Evolutionary conservation across 2,113 vertebrate species (phyloP), one percentile per base, ranked within the genome.

Genomic region (Phocoena phocoena): DNA sequence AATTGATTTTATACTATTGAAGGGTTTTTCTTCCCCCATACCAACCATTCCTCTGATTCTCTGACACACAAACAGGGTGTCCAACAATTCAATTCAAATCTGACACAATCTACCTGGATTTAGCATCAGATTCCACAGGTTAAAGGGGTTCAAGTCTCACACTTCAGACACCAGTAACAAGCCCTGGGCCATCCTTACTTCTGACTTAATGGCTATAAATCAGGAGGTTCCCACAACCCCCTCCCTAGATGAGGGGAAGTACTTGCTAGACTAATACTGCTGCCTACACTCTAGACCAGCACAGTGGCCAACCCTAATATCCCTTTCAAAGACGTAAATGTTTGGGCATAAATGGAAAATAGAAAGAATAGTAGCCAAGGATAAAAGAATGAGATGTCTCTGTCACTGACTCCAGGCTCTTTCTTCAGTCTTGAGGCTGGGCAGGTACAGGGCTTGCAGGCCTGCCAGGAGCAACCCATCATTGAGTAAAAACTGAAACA

Each of bases 401-500:
- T 62, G 60, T 26, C 4, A 4, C 25, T 8, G 20, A n/a, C 50
- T 55, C 20, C 0, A 21, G 53, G 31, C 20, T 55, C 33, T 79
- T n/a, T 23, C 21, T 79, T 79, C 13, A 23, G 11, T 55, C 76
- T n/a, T 55, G 20, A 79, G 33, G 20, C 47, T 79, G 20, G 50
- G 17, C 44, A 50, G 2, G 44, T 20, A 50, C 74, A 77, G 44
- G 28, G 28, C 74, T 77, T 33, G 0, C 28, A 11, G 17, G 18
- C 1, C 5, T 50, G 8, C 31, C 18, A 28, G 28, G 1, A n/a
- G 0, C 33, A n/a, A 55, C 33, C 33, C 11, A 8, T 14, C 31
- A 77, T 15, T 90, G 65, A 65, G 25, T 28, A 9, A 65, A 65
- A 65, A 63, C 33, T 28, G 17, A 89, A 90, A 90, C 33, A 26